Evolutionary conservation across 2,797 vertebrate genomes (phyloP).

Genomic region (Acanthiza pusilla): DNA sequence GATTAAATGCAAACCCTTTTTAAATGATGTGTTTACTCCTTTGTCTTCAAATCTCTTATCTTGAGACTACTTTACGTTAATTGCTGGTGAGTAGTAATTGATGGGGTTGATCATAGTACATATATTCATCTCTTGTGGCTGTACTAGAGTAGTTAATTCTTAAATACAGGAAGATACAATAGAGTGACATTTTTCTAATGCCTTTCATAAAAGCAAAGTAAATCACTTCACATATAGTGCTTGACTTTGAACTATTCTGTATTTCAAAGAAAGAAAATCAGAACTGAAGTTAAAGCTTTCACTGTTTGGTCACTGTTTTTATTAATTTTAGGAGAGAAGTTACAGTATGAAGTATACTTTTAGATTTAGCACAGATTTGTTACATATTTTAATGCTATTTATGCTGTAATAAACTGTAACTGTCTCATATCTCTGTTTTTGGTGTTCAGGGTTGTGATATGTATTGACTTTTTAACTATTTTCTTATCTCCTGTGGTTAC

Average conservation of each 20-base stretch:
- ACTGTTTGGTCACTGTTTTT: slow-evolving; percentile 29
- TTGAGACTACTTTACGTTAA: slow-evolving; percentile 45
- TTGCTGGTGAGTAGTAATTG: slow-evolving; percentile 57
- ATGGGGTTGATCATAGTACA: slow-evolving; percentile 42
- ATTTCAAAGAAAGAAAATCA: slow-evolving; percentile 53
- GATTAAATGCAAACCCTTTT: slow-evolving; percentile 53
- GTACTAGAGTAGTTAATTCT: slow-evolving; percentile 60
- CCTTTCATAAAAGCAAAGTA: slow-evolving; percentile 68
- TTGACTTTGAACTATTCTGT: slow-evolving; percentile 65
- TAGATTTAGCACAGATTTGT: slow-evolving; percentile 61
- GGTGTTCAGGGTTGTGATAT: slow-evolving; percentile 47
- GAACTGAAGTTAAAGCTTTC: slow-evolving; percentile 49
- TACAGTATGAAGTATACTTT: slow-evolving; percentile 31
- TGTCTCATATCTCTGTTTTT: slow-evolving; percentile 39
- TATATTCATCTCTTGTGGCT: slow-evolving; percentile 57
- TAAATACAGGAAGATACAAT: slow-evolving; percentile 62
- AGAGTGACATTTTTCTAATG: slow-evolving; percentile 64
- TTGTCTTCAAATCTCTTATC: slow-evolving; percentile 48
- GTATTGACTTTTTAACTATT: slow-evolving; percentile 66
- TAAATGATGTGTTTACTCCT: slow-evolving; percentile 65
- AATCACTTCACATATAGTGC: slow-evolving; percentile 50
- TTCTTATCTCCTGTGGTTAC: slow-evolving; percentile 56
- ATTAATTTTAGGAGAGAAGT: slow-evolving; percentile 20
- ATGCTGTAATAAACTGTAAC: slow-evolving; percentile 51
- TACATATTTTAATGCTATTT: slow-evolving; percentile 46